A percentile compares a stretch with the other conserved stretches of the same genome.
Conservation (phyloP, 2,113 vertebrate species). For the Tachuris rubrigastra region DNA sequence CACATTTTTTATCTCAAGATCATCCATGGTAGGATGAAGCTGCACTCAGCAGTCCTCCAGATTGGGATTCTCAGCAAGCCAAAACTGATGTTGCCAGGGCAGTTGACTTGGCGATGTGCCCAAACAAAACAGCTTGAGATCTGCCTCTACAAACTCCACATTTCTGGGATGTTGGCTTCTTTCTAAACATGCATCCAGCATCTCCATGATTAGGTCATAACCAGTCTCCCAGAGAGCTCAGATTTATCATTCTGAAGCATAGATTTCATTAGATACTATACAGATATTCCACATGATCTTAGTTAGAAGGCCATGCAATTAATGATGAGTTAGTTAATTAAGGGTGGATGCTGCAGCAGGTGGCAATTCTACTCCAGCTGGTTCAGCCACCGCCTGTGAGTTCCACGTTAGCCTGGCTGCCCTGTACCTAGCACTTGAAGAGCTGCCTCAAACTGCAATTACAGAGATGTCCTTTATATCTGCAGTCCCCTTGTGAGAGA, state of each 20-base stretch:
- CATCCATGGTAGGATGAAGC: background rate
- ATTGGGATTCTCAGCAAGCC: background rate
- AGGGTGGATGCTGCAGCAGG: constrained; percentile 36
- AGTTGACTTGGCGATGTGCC: background rate
- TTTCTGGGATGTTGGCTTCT: background rate
- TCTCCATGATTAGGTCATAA: background rate
- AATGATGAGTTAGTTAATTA: constrained; percentile 68
- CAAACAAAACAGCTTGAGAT: background rate
- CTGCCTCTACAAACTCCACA: background rate
- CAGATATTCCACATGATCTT: background rate
- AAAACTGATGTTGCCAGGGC: background rate
- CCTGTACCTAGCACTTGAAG: background rate
- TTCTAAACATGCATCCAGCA: background rate
- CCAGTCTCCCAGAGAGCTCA: background rate
- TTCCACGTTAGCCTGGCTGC: background rate
- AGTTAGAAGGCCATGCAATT: constrained; percentile 33
- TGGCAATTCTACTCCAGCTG: constrained; percentile 52
- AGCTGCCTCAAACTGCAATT: constrained; percentile 1
- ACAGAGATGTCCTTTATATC: constrained; percentile 17
- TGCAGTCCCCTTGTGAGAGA: background rate
- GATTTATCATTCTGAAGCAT: background rate
- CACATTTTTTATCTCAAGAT: background rate
- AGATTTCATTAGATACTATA: background rate
- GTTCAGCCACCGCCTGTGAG: constrained; percentile 48
- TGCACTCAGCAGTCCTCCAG: background rate